These are phyloP conservation scores for Acholoe squamosa DNA, from an alignment of 2,888 invertebrate genomes.

Conservation along the genomic window DNA sequence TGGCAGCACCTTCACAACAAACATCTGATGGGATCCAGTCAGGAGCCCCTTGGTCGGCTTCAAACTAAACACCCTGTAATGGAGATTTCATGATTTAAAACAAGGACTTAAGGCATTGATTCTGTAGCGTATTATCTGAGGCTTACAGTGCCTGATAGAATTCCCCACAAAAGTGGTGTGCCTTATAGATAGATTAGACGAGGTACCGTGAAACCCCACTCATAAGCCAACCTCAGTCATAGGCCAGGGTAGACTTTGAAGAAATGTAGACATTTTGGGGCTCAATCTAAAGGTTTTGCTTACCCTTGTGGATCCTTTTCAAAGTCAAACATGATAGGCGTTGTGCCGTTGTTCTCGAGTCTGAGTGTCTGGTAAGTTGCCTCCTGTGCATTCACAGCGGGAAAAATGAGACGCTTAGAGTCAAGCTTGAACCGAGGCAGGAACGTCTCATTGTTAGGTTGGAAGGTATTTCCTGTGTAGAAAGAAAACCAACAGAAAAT, in stretches of 20 bases:
- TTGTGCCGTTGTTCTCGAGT: constrained; percentile 78
- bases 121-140: no score
- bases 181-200: no score
- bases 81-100: no score
- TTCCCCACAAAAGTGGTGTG: no score
- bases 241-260: no score
- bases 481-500: not conserved
- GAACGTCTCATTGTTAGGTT: constrained; percentile 81
- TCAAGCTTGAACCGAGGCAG: constrained; percentile 78
- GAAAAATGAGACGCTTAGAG: constrained; percentile 77
- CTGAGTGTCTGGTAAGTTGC: constrained; percentile 79
- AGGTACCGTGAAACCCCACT: no score
- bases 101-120: no score
- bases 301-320: constrained; percentile 77
- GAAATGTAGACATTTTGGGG: no score
- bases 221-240: no score
- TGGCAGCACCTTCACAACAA: constrained; percentile 78
- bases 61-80: constrained; percentile 77
- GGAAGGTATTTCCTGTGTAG: constrained; percentile 80
- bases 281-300: no score
- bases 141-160: no score
- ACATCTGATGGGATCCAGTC: constrained; percentile 77
- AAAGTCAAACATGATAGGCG: constrained; percentile 80
- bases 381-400: constrained; percentile 80
- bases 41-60: constrained; percentile 81